Percentiles rank a stretch among this genome's conserved stretches.
These are phyloP conservation scores for Sphinx pinastri DNA, from an alignment of 2,888 invertebrate genomes.

Conservation along the genomic window DNA sequence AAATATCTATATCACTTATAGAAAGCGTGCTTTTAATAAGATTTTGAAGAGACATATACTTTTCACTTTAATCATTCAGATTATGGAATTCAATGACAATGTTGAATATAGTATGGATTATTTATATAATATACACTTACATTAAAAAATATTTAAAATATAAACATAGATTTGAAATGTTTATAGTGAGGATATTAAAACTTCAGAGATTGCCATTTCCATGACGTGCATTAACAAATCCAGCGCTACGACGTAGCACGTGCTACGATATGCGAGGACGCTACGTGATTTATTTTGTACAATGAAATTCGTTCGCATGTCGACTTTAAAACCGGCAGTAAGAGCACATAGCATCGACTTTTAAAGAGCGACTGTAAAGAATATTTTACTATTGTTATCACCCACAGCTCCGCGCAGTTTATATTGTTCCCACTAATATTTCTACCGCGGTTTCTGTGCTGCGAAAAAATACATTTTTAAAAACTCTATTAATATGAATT, in stretches of 20 bases:
- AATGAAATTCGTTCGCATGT: constrained; percentile 20
- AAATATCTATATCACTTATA: background rate
- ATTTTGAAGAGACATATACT: background rate
- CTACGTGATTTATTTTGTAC: constrained; percentile 35
- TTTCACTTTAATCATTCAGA: too few relatives aligned
- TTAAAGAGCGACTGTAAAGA: constrained; percentile 1
- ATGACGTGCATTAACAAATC: constrained; percentile 29
- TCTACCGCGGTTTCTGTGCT: background rate
- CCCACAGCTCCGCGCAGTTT: background rate
- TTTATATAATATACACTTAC: too few relatives aligned
- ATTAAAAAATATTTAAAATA: too few relatives aligned
- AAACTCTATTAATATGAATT: background rate
- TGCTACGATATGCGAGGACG: constrained; percentile 43
- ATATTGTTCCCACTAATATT: background rate
- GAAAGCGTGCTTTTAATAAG: too few relatives aligned
- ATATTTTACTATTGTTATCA: constrained; percentile 19
- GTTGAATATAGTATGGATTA: too few relatives aligned
- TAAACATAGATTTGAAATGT: too few relatives aligned
- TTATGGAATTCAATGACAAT: too few relatives aligned
- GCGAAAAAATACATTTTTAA: too few relatives aligned
- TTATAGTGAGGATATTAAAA: background rate
- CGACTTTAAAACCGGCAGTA: background rate
- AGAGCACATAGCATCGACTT: constrained; percentile 11
- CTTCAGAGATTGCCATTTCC: constrained; percentile 31
- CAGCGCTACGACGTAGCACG: constrained; percentile 44